Conservation (phyloP, 2,797 vertebrate species). For the Potorous gilbertii region DNA sequence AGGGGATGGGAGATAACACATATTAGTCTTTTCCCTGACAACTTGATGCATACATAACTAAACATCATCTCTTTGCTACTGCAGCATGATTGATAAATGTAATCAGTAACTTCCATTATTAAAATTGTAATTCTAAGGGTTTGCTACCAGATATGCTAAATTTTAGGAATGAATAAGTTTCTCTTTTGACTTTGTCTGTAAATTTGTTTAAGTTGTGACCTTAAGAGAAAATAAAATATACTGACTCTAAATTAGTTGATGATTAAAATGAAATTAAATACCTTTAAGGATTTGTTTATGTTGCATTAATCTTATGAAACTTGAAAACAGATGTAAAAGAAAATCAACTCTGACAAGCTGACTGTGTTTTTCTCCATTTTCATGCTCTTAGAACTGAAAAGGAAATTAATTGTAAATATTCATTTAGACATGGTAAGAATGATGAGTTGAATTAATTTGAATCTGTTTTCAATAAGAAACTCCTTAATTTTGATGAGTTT, state of each 20-base stretch:
- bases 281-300: conserved; percentile 46
- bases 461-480: background rate
- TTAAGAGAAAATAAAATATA: conserved; percentile 67
- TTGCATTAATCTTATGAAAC: conserved; percentile 37
- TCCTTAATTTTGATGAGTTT: background rate
- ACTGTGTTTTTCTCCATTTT: conserved; percentile 17
- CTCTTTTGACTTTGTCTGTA: conserved; percentile 54
- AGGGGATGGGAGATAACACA: background rate
- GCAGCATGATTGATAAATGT: background rate
- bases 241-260: conserved; percentile 65
- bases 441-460: background rate
- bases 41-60: background rate
- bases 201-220: conserved; percentile 68
- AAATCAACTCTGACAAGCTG: background rate
- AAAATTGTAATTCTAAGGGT: background rate
- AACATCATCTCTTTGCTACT: background rate
- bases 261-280: conserved; percentile 44
- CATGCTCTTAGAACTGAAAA: background rate
- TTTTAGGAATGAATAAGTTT: conserved; percentile 62
- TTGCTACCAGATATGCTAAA: conserved; percentile 54
- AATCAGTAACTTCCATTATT: background rate
- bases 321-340: conserved; percentile 43
- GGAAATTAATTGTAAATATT: conserved; percentile 13
- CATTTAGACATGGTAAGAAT: background rate
- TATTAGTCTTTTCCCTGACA: background rate